phyloP scores from a whole-genome alignment of 2,888 invertebrate genomes.

The Nebria salina region DNA sequence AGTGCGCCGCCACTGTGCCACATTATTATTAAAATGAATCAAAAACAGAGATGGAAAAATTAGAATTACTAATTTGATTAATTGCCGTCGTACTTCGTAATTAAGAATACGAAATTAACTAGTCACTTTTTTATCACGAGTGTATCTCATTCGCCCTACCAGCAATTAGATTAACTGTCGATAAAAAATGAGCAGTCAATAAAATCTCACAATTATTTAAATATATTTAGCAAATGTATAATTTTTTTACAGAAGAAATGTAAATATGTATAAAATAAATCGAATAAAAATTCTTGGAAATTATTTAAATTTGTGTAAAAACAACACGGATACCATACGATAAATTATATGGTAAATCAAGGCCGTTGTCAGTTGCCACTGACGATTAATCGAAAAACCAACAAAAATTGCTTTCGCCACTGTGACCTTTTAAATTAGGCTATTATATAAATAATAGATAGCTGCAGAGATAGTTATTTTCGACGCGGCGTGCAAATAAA shows the following conservation, averaged over 20 bases:
- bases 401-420: slow-evolving; percentile 25
- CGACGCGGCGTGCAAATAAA: slow-evolving; percentile 28
- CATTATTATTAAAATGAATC: slow-evolving; percentile 1
- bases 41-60: not conserved
- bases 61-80: not conserved
- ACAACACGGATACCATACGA: not conserved
- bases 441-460: slow-evolving; percentile 42
- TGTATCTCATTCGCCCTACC: not conserved
- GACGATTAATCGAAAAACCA: not conserved
- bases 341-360: not conserved
- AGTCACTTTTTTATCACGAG: not conserved
- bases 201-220: too few relatives aligned
- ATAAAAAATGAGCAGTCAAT: not conserved
- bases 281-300: not conserved
- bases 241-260: too few relatives aligned
- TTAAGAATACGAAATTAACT: slow-evolving; percentile 1
- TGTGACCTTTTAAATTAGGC: slow-evolving; percentile 34
- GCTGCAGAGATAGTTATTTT: slow-evolving; percentile 34
- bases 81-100: not conserved
- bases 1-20: not conserved
- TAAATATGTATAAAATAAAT: not conserved
- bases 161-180: not conserved
- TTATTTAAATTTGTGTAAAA: not conserved
- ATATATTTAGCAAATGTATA: not conserved
- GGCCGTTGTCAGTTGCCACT: not conserved